Percentiles rank a stretch among this genome's conserved stretches.
phyloP scores from a whole-genome alignment of 2,888 invertebrate species.

The Nudaria mundana region DNA sequence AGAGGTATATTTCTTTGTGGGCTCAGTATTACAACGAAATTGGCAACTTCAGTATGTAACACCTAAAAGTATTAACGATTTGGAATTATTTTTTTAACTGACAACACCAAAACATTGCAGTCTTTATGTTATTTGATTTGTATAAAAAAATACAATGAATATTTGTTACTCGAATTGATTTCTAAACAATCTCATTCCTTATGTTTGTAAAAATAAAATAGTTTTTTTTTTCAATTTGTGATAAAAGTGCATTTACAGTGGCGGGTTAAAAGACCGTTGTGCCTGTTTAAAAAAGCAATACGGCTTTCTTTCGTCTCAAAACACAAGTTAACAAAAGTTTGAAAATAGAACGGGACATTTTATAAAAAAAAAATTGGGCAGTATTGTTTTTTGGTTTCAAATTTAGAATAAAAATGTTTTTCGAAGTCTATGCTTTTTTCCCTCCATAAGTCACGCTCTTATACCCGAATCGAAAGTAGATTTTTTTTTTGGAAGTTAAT shows the following conservation, averaged over 20 bases:
- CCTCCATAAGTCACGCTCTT: too few relatives aligned
- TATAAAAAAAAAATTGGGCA: background rate
- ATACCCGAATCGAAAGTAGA: too few relatives aligned
- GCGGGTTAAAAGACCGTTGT: slow-evolving; percentile 13
- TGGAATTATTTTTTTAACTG: background rate
- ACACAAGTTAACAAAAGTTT: slow-evolving; percentile 3
- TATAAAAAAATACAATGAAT: background rate
- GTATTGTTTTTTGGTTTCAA: background rate
- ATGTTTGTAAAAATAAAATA: background rate
- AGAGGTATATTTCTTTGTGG: too few relatives aligned
- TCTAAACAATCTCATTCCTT: background rate
- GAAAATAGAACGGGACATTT: background rate
- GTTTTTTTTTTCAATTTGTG: slow-evolving; percentile 7
- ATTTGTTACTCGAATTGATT: background rate
- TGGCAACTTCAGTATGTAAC: background rate
- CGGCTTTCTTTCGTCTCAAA: slow-evolving; percentile 7
- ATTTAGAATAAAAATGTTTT: background rate
- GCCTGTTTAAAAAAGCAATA: slow-evolving; percentile 9
- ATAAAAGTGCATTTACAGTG: slow-evolving; percentile 20
- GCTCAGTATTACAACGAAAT: background rate
- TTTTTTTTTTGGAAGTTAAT: too few relatives aligned
- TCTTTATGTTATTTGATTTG: background rate
- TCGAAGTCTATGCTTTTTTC: too few relatives aligned
- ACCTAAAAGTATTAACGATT: background rate
- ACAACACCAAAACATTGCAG: slow-evolving; percentile 13